Conservation (phyloP, 2,113 vertebrate species). For the Xyliphius kryptos region DNA sequence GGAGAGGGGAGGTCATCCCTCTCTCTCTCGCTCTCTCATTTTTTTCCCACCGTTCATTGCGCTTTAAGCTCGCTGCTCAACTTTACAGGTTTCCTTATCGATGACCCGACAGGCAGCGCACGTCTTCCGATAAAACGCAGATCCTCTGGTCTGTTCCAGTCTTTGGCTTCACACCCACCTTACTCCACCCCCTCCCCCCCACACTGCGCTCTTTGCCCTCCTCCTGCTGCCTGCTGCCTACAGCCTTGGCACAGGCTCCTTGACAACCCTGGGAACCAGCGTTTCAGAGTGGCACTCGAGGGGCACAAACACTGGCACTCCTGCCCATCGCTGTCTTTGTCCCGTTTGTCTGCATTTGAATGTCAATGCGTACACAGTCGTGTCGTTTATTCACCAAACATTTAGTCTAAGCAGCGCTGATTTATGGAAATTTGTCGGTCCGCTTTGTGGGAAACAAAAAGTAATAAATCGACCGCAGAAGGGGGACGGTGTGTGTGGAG, state of each 20-base stretch:
- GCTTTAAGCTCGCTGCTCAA: neutral
- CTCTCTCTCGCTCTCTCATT: too few relatives aligned
- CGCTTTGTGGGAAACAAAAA: neutral
- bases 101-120: neutral
- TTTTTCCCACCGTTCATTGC: constrained; percentile 15
- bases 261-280: constrained; percentile 52
- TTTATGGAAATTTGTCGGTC: constrained; percentile 39
- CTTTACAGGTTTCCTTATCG: neutral
- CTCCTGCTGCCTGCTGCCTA: constrained; percentile 31
- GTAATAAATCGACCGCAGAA: constrained; percentile 16
- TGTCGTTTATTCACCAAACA: constrained; percentile 45
- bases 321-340: constrained; percentile 42
- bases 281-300: constrained; percentile 47
- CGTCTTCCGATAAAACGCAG: neutral
- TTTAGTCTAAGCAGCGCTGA: constrained; percentile 37
- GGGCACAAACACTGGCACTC: constrained; percentile 46
- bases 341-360: constrained; percentile 47
- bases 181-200: too few relatives aligned
- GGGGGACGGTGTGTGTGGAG: too few relatives aligned
- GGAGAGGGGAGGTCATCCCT: too few relatives aligned
- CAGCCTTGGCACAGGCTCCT: constrained; percentile 40
- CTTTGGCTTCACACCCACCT: neutral
- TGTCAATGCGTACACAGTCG: constrained; percentile 44
- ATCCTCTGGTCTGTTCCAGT: constrained; percentile 1
- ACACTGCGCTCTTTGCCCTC: constrained; percentile 10